These are phyloP conservation scores for Sminthurides bifidus DNA, from an alignment of 1,140 invertebrate species.

Conservation along the genomic window DNA sequence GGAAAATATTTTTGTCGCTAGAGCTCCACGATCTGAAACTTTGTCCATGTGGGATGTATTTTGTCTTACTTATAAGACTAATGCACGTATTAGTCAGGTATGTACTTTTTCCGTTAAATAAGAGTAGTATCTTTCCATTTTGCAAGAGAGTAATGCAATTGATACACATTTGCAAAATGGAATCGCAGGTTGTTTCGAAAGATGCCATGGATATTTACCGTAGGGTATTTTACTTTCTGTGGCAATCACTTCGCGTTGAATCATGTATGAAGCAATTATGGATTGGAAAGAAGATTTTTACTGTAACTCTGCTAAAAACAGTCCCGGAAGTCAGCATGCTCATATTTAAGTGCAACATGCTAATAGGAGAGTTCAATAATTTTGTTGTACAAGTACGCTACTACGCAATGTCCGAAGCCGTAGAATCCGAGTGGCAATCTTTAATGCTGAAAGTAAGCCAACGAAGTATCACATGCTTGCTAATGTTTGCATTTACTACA, in stretches of 20 bases:
- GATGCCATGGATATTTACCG: not conserved
- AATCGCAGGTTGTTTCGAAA: not conserved
- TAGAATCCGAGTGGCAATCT: constrained; percentile 1
- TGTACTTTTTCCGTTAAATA: not conserved
- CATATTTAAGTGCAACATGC: not conserved
- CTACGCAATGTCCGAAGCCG: constrained; percentile 7
- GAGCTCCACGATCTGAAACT: not conserved
- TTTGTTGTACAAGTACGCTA: not conserved
- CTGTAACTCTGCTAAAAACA: not conserved
- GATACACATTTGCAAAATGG: too few relatives aligned
- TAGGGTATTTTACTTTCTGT: constrained; percentile 1
- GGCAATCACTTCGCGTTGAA: not conserved
- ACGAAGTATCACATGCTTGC: not conserved
- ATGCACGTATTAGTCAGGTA: not conserved
- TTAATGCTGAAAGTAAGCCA: not conserved
- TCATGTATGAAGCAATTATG: not conserved
- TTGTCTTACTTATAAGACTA: constrained; percentile 5
- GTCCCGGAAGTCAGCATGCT: not conserved
- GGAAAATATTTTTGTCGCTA: not conserved
- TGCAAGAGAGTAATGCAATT: too few relatives aligned
- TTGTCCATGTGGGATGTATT: constrained; percentile 1
- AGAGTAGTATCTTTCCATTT: not conserved
- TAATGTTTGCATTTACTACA: not conserved
- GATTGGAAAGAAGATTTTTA: constrained; percentile 2
- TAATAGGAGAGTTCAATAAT: not conserved